Conservation (phyloP, 2,888 invertebrate species). For the Dusona sp. region DNA sequence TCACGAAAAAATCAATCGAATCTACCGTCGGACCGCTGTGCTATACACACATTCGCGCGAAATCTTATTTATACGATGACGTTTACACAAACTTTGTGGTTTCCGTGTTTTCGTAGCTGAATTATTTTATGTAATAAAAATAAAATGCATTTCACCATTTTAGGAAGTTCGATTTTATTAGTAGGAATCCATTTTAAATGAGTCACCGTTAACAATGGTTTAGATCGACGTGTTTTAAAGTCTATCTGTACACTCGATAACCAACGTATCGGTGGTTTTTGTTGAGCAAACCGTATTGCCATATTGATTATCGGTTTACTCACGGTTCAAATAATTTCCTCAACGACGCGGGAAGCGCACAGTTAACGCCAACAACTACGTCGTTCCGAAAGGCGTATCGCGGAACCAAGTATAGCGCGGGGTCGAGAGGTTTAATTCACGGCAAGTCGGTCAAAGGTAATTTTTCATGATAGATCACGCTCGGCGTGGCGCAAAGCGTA, state of each 20-base stretch:
- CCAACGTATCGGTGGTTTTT: not conserved
- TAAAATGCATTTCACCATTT: slow-evolving; percentile 17
- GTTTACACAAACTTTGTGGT: slow-evolving; percentile 63
- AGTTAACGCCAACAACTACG: not conserved
- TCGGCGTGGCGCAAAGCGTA: slow-evolving; percentile 78
- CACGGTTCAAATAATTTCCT: slow-evolving; percentile 63
- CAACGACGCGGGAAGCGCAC: slow-evolving; percentile 20
- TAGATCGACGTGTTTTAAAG: not conserved
- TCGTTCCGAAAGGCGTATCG: not conserved
- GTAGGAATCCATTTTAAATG: not conserved
- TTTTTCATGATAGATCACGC: slow-evolving; percentile 84
- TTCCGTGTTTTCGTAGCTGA: slow-evolving; percentile 69
- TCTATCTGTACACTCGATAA: not conserved
- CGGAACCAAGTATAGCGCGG: slow-evolving; percentile 20
- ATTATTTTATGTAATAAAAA: slow-evolving; percentile 71
- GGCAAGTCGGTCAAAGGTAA: slow-evolving; percentile 83
- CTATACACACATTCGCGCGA: slow-evolving; percentile 28
- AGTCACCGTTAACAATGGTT: not conserved
- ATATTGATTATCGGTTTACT: slow-evolving; percentile 70
- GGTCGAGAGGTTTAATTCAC: slow-evolving; percentile 72
- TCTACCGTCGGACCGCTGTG: slow-evolving; percentile 7
- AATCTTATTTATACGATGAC: slow-evolving; percentile 44
- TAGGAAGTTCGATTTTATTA: not conserved
- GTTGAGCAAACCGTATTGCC: slow-evolving; percentile 1
- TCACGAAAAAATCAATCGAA: slow-evolving; percentile 3